A percentile compares a stretch with the other conserved stretches of the same genome.
Evolutionary conservation across 2,113 vertebrate species (phyloP).

Genomic region (Engraulis encrasicolus): DNA sequence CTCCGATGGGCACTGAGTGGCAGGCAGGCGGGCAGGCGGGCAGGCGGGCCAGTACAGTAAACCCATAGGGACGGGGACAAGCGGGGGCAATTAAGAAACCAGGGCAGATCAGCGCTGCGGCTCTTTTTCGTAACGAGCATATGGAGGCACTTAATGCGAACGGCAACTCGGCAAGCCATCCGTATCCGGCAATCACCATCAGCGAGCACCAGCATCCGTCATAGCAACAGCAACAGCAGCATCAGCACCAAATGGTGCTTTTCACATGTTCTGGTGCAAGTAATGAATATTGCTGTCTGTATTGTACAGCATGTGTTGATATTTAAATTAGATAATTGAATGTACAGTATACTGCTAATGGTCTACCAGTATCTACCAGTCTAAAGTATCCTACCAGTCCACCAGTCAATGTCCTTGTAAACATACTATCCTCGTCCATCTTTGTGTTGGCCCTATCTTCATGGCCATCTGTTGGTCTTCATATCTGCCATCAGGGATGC

Average conservation of each 20-base stretch:
- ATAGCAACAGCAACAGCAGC: background rate
- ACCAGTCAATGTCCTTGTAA: too few relatives aligned
- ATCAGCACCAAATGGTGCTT: background rate
- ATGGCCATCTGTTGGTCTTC: too few relatives aligned
- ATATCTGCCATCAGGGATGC: too few relatives aligned
- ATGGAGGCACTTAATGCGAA: conserved; percentile 15
- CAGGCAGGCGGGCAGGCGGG: too few relatives aligned
- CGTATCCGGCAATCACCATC: conserved; percentile 5
- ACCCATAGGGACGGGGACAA: background rate
- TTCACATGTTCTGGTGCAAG: background rate
- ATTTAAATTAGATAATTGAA: too few relatives aligned
- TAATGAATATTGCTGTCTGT: background rate
- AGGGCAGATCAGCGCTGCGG: conserved; percentile 10
- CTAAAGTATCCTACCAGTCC: too few relatives aligned
- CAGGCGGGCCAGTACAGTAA: too few relatives aligned
- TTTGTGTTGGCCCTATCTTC: too few relatives aligned
- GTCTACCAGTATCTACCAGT: too few relatives aligned
- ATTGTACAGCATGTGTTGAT: too few relatives aligned
- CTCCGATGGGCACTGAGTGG: background rate
- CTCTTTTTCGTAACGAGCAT: background rate
- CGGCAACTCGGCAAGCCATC: conserved; percentile 7
- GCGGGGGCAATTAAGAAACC: background rate
- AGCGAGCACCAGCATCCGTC: background rate
- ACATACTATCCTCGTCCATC: too few relatives aligned
- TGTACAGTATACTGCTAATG: too few relatives aligned